Conservation (phyloP, 92 coral and sea anemone species). For the Pocillopora grandis region DNA sequence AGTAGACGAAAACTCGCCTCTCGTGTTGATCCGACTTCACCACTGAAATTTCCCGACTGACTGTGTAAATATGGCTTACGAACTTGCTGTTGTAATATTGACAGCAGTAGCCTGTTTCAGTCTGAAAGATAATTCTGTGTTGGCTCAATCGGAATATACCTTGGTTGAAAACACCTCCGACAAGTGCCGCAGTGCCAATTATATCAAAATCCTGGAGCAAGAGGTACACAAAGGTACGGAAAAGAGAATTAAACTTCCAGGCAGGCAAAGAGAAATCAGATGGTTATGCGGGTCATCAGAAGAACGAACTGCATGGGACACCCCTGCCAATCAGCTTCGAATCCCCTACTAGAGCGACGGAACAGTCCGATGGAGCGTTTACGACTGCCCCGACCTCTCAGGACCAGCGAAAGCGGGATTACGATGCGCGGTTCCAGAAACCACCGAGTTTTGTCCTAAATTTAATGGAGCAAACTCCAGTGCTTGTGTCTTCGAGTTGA, state of each 20-base stretch:
- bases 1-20: too few relatives aligned
- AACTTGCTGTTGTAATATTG: background rate
- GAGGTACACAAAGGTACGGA: slow-evolving; percentile 14
- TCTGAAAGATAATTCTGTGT: background rate
- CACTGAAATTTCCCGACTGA: too few relatives aligned
- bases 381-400: slow-evolving; percentile 48
- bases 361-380: slow-evolving; percentile 42
- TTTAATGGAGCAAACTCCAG: slow-evolving; percentile 48
- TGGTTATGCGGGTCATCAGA: slow-evolving; percentile 54
- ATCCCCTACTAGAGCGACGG: slow-evolving; percentile 44
- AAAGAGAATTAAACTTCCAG: slow-evolving; percentile 43
- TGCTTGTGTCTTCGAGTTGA: slow-evolving; percentile 60
- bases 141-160: slow-evolving; percentile 14
- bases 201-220: slow-evolving; percentile 31
- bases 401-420: slow-evolving; percentile 53
- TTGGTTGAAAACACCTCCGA: slow-evolving; percentile 31
- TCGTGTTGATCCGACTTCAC: too few relatives aligned
- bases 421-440: slow-evolving; percentile 49
- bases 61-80: background rate
- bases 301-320: slow-evolving; percentile 58
- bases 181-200: slow-evolving; percentile 36
- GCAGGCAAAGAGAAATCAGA: slow-evolving; percentile 9
- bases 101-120: slow-evolving; percentile 7
- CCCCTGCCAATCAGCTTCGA: slow-evolving; percentile 57
- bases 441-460: slow-evolving; percentile 47